Conservation (phyloP, 2,113 vertebrate species). For the Apus apus region DNA sequence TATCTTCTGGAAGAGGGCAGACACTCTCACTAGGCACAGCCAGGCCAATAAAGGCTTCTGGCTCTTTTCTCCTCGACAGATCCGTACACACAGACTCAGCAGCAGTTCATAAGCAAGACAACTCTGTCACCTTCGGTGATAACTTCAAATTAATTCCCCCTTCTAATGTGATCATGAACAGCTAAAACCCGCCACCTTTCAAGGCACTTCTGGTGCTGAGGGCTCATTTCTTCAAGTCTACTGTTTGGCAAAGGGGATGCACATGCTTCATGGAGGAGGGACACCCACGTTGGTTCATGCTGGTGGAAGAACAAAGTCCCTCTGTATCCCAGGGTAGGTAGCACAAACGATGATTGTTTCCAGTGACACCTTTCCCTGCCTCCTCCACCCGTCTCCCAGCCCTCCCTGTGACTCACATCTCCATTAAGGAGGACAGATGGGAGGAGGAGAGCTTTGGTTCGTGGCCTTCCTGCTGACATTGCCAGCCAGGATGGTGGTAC, state of each 20-base stretch:
- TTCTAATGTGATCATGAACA: neutral
- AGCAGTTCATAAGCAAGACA: constrained; percentile 4
- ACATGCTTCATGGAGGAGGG: neutral
- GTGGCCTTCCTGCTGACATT: neutral
- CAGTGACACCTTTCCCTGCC: constrained; percentile 7
- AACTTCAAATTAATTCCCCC: neutral
- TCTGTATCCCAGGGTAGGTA: neutral
- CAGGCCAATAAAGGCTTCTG: constrained; percentile 56
- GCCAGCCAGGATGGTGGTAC: neutral
- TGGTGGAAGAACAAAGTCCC: constrained; percentile 1
- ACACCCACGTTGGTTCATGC: neutral
- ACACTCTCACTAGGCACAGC: neutral
- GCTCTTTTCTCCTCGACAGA: constrained; percentile 47
- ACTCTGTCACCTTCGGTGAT: constrained; percentile 24
- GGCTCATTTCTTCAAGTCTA: neutral
- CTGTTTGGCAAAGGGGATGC: neutral
- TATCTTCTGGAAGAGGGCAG: constrained; percentile 41
- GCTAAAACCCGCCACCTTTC: neutral
- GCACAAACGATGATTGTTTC: neutral
- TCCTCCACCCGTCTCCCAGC: neutral
- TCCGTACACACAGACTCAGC: constrained; percentile 25
- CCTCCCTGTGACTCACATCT: neutral
- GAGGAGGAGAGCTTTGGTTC: neutral
- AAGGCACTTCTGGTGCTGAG: neutral
- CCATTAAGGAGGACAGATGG: fast-evolving